Evolutionary conservation across 2,888 invertebrate genomes (phyloP).

Genomic region (Ectemnius lituratus): DNA sequence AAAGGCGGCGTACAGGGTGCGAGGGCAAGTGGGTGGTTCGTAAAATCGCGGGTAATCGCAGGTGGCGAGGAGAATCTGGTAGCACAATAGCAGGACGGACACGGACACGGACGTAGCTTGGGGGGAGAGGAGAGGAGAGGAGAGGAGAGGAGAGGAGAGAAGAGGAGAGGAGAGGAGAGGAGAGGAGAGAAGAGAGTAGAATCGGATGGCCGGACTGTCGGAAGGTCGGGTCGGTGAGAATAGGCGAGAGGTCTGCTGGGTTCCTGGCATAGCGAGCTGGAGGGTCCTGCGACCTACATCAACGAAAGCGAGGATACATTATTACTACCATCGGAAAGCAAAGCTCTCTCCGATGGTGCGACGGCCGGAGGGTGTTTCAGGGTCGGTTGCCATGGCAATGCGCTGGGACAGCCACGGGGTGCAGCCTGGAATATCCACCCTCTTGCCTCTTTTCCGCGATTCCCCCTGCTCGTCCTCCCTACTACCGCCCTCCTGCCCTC

Average conservation of each 20-base stretch:
- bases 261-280: conserved; percentile 1
- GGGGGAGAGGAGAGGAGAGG: neutral
- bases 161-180: neutral
- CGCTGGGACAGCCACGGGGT: conserved; percentile 63
- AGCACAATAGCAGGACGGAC: neutral
- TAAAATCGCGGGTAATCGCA: conserved; percentile 2
- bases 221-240: neutral
- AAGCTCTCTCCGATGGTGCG: conserved; percentile 70
- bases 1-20: neutral
- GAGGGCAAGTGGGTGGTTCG: neutral
- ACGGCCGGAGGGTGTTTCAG: conserved; percentile 72
- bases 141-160: neutral
- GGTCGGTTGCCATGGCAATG: conserved; percentile 74
- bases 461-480: conserved; percentile 32
- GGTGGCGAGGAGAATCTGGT: neutral
- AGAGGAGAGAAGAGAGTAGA: neutral
- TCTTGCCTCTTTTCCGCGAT: conserved; percentile 62
- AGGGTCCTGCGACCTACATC: conserved; percentile 73
- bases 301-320: conserved; percentile 72
- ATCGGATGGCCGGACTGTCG: no score
- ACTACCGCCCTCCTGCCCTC: conserved; percentile 23
- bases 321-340: conserved; percentile 76
- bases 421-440: conserved; percentile 65
- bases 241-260: neutral
- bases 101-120: no score